Percentiles rank a stretch among this genome's conserved stretches.
phyloP scores from a whole-genome alignment of 35 echinoderm and acorn worm species.

The Chiridota heheva region DNA sequence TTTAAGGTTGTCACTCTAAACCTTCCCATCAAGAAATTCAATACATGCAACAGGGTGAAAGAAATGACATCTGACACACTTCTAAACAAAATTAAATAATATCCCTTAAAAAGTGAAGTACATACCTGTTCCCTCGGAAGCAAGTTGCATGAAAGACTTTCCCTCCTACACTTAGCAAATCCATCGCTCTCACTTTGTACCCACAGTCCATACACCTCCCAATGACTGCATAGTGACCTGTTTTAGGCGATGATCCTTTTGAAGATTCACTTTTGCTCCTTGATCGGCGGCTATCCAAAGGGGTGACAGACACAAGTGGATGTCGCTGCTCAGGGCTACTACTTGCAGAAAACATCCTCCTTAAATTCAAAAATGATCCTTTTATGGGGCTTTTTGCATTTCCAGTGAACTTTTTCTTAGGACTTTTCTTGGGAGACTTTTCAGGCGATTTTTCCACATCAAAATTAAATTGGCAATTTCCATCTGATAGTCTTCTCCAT shows the following conservation, averaged over 20 bases:
- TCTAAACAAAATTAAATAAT: no score
- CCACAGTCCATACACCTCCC: conserved; percentile 39
- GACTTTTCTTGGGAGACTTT: no score
- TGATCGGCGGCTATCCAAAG: not conserved
- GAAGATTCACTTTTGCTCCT: conserved; percentile 35
- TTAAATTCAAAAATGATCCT: conserved; percentile 1
- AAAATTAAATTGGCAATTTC: no score
- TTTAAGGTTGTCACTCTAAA: no score
- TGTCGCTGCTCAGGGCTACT: not conserved
- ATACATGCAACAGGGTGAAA: no score
- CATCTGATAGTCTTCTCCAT: no score
- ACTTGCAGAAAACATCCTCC: conserved; percentile 2
- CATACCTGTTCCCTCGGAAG: conserved; percentile 51
- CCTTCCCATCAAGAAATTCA: no score
- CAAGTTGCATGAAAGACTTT: conserved; percentile 44
- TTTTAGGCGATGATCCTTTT: not conserved
- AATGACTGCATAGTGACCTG: conserved; percentile 25
- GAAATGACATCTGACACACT: no score
- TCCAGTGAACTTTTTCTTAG: no score
- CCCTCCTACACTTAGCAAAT: conserved; percentile 21
- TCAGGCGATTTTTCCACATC: no score
- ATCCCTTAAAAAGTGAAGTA: no score
- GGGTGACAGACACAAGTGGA: conserved; percentile 1
- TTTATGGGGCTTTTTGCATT: no score
- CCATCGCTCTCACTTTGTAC: conserved; percentile 35